Conservation (phyloP, 2,113 vertebrate genomes). For the Gallinago paraguaiae region DNA sequence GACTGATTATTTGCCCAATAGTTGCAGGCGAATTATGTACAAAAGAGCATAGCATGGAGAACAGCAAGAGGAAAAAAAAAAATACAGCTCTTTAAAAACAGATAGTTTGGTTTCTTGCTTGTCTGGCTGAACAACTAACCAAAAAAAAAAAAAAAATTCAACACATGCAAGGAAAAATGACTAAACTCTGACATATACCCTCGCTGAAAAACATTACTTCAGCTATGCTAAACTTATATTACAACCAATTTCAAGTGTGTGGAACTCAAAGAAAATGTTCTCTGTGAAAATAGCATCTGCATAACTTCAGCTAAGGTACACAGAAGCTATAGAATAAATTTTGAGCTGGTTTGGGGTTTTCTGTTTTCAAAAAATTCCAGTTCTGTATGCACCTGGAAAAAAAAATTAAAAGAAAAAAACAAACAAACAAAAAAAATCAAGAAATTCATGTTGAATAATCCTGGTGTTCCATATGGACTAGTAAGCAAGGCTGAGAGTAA, state of each 20-base stretch:
- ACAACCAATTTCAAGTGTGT: background rate
- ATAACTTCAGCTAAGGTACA: background rate
- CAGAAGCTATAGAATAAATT: background rate
- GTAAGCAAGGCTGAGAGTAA: background rate
- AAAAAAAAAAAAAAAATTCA: background rate
- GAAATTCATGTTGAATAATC: background rate
- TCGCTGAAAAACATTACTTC: background rate
- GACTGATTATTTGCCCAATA: background rate
- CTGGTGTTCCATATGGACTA: background rate
- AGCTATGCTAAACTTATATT: background rate
- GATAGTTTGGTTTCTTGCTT: background rate
- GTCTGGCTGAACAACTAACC: background rate
- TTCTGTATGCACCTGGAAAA: background rate
- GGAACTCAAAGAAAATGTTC: background rate
- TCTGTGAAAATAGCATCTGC: background rate
- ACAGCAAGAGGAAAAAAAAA: background rate
- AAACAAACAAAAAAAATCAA: background rate
- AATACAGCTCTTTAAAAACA: background rate
- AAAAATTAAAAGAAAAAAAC: too few relatives aligned
- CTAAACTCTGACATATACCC: background rate
- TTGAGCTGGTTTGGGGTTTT: background rate
- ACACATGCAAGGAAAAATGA: background rate
- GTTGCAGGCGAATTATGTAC: background rate
- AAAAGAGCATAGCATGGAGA: background rate
- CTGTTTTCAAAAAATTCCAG: background rate